Evolutionary conservation across 2,888 invertebrate genomes (phyloP).

Genomic region (Nephrotoma flavescens): DNA sequence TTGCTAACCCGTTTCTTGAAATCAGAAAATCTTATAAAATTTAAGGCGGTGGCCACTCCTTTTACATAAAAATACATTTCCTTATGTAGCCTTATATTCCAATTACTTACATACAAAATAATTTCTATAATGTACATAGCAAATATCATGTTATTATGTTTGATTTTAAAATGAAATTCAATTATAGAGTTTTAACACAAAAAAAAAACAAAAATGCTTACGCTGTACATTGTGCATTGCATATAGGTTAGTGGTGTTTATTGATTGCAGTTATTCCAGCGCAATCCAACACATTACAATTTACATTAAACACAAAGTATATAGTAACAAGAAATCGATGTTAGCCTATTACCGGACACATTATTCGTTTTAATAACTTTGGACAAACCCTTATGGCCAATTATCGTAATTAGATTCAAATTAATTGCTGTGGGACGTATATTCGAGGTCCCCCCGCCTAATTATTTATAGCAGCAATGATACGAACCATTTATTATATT

Average conservation of each 20-base stretch:
- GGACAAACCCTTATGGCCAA: background rate
- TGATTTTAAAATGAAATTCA: background rate
- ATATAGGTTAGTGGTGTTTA: background rate
- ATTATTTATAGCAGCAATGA: background rate
- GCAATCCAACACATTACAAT: background rate
- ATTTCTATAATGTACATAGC: background rate
- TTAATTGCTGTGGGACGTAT: background rate
- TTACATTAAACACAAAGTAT: background rate
- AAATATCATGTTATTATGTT: background rate
- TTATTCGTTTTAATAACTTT: background rate
- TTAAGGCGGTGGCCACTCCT: background rate
- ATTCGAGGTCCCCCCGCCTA: too few relatives aligned
- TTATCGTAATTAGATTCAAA: background rate
- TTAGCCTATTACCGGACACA: background rate
- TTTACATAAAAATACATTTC: background rate
- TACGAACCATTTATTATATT: background rate
- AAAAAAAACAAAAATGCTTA: background rate
- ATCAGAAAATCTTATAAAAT: background rate
- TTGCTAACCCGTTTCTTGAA: background rate
- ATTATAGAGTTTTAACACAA: background rate
- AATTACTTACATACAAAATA: background rate
- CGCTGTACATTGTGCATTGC: background rate
- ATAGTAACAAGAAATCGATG: background rate
- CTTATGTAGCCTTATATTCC: background rate
- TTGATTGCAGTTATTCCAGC: background rate